Base-by-base conservation (phyloP, 2,888 invertebrate species). In the Ommatoiulus sabulosus region DNA sequence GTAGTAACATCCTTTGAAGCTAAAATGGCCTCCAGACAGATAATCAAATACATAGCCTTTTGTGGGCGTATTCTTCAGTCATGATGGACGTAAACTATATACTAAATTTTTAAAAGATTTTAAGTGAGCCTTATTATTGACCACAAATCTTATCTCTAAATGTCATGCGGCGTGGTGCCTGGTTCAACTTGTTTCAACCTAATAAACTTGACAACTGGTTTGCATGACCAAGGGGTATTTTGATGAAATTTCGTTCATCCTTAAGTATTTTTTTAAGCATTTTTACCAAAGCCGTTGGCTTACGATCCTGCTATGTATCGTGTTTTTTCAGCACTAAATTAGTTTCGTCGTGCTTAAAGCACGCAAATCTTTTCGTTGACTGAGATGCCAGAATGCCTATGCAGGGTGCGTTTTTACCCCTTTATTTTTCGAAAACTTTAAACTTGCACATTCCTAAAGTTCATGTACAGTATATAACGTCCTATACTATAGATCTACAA, bases 111-210 rank as follows among this genome's bases (percentile, higher is more conserved):
- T 6, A 24, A 72, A 72, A 7, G 15, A 24, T 24, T 80, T 72
- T 80, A 80, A 80, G 80, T 80, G 80, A 80, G 12, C 80, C 24
- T 80, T 80, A 35, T 80, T 80, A 80, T 80, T 80, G 80, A 80
- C 80, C 80, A 80, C 80, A 80, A 80, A 80, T 80, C 35, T 7
- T 7, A 80, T 24, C 24, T 24, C 80, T 35, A 10, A 80, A 80
- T 80, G 80, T 80, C 80, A 80, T 24, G 80, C 80, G 12, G 80
- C 80, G 80, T 80, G 80, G 35, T 80, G 80, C 80, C 80, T 80
- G 80, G 80, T 80, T 80, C 35, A 80, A 80, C 80, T 80, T 80
- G 80, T 80, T 80, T 80, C 12, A 24, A 35, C 3, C 80, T 6
- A 35, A 24, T 10, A 80, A 24, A 12, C 35, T 20, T 80, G 80